Evolutionary conservation across 2,888 invertebrate species (phyloP), one percentile per base, ranked within the genome.

Genomic region (Heliconius ismenius): DNA sequence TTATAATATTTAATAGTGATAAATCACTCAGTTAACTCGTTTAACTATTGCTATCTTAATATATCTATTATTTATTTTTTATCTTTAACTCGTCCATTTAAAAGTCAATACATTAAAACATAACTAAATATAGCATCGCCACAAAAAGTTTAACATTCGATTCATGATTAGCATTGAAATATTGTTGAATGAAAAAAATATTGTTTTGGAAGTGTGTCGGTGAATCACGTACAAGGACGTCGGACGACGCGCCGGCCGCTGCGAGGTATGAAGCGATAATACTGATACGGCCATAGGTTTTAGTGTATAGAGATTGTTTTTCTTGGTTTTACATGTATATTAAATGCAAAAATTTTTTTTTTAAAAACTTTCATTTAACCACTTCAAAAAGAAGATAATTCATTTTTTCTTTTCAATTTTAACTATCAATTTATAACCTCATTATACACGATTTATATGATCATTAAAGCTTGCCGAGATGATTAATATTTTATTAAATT

Each of bases 221-320:
- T 78, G 79, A 79, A 39, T 79, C 79, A 79, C 73, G 63, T 49
- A 64, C 79, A 79, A 79, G 79, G 79, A 77, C 79, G 79, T 76
- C 32, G 79, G 79, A 77, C 79, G 79, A 7, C 72, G 6, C 69
- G 43, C 18, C 18, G 43, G 15, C 4, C 43, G 72, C 62, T 39
- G 36, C 39, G 3, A 39, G 62, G 36, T 73, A 73, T 39, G 36
- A 21, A 13, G 39, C 24, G 62, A 62, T 73, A 62, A 43, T 18
- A 13, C 18, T 73, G 26, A 60, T 60, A 26, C 26, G 26, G 24
- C 73, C 62, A 73, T 62, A 39, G 26, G 24, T 39, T 62, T 43
- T 21, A 10, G 6, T 21, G 36, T 73, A 36, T n/a, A 3, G 62
- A 6, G 62, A 62, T 28, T 26, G 24, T 32, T 32, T 32, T 7